phyloP scores from a whole-genome alignment of 2,888 invertebrate genomes.

The Aphodius granarius region DNA sequence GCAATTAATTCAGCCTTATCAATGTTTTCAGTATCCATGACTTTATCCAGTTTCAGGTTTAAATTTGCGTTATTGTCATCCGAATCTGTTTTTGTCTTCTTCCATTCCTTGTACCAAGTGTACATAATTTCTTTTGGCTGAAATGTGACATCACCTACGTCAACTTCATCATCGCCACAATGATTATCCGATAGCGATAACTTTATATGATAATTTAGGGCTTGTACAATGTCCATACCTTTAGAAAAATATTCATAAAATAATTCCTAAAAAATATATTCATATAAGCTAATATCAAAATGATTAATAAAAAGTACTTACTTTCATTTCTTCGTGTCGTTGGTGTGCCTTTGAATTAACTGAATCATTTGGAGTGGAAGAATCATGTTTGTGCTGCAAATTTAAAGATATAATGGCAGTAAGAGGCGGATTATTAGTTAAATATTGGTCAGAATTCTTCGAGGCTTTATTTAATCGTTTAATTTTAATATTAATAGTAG shows the following conservation, averaged over 20 bases:
- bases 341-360: background rate
- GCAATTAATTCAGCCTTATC: background rate
- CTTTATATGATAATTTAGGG: background rate
- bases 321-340: background rate
- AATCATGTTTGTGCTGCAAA: background rate
- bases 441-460: background rate
- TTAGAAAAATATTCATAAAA: background rate
- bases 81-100: background rate
- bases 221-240: background rate
- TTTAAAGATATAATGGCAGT: background rate
- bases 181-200: background rate
- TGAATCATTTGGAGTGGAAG: background rate
- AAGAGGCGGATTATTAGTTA: background rate
- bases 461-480: background rate
- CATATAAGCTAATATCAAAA: too few species aligned
- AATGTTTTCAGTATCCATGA: background rate
- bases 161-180: background rate
- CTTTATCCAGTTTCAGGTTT: background rate
- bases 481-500: background rate
- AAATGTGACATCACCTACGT: background rate
- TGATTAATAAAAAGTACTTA: too few species aligned
- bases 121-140: background rate
- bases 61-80: background rate
- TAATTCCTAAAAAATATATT: background rate
- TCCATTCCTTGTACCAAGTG: background rate